Conservation (phyloP, 2,888 invertebrate species). For the Tiliacea citrago region DNA sequence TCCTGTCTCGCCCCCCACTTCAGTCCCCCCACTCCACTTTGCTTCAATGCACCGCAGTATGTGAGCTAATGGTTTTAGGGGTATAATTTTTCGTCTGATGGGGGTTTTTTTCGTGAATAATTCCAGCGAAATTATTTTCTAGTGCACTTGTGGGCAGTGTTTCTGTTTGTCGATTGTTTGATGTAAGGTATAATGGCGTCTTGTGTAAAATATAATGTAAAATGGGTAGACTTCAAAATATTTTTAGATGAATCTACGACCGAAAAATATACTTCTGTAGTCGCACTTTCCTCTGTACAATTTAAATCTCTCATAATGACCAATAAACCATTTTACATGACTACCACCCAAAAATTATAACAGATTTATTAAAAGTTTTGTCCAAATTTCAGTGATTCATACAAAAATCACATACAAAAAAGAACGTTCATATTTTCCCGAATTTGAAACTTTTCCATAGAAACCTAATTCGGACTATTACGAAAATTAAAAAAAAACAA, state of each 20-base stretch:
- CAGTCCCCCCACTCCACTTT: conserved; percentile 79
- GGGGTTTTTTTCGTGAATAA: conserved; percentile 81
- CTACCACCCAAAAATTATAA: neutral
- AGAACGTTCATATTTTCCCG: too few relatives aligned
- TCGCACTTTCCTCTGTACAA: neutral
- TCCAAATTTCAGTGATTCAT: too few relatives aligned
- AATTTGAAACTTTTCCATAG: too few relatives aligned
- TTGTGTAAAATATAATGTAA: conserved; percentile 14
- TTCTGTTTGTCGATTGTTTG: conserved; percentile 72
- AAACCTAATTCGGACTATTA: too few relatives aligned
- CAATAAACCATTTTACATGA: neutral
- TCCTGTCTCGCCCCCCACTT: conserved; percentile 73
- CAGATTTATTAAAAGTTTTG: neutral
- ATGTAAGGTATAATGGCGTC: conserved; percentile 60
- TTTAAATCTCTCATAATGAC: neutral
- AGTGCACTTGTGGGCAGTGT: conserved; percentile 69
- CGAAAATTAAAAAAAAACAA: too few relatives aligned
- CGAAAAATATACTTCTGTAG: neutral
- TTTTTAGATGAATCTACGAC: neutral
- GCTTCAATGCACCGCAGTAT: conserved; percentile 86
- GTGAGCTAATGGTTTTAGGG: conserved; percentile 87
- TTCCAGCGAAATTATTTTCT: conserved; percentile 76
- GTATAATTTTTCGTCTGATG: conserved; percentile 87
- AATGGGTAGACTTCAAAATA: neutral
- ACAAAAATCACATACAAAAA: too few relatives aligned